A percentile compares a stretch with the other conserved stretches of the same genome.
Conservation (phyloP, 2,888 invertebrate species). For the Andrena minutula region DNA sequence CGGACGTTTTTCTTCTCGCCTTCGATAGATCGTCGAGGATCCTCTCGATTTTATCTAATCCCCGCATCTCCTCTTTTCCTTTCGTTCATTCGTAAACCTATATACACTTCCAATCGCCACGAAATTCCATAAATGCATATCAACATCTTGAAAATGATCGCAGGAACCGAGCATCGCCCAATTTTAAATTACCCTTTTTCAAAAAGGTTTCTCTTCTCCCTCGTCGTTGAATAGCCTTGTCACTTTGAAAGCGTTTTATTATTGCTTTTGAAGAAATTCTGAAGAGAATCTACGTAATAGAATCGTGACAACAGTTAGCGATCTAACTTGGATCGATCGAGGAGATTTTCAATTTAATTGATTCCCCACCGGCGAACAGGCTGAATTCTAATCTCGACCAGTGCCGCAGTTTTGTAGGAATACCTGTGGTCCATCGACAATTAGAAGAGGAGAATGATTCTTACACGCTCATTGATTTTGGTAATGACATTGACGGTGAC, state of each 20-base stretch:
- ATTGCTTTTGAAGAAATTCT: slow-evolving; percentile 20
- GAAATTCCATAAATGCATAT: neutral
- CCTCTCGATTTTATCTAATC: neutral
- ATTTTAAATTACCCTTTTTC: slow-evolving; percentile 21
- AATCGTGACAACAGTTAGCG: neutral
- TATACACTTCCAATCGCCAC: neutral
- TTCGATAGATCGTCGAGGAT: slow-evolving; percentile 28
- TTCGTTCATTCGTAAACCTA: slow-evolving; percentile 8
- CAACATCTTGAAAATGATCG: slow-evolving; percentile 12
- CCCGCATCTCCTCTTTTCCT: neutral
- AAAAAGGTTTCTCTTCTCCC: neutral
- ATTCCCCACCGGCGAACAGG: neutral
- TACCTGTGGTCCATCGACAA: neutral
- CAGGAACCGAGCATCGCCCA: slow-evolving; percentile 20
- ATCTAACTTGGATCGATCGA: neutral
- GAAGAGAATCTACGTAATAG: neutral
- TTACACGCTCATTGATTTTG: too few species aligned
- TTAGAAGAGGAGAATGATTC: neutral
- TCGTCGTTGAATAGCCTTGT: neutral
- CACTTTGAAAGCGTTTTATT: slow-evolving; percentile 1
- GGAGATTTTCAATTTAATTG: neutral
- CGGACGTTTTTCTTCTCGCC: slow-evolving; percentile 57
- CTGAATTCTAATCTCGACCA: neutral
- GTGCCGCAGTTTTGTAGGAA: neutral
- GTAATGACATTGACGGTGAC: too few species aligned